Evolutionary conservation across 2,113 vertebrate species (phyloP), one percentile per base, ranked within the genome.

Genomic region (Ochotona curzoniae): DNA sequence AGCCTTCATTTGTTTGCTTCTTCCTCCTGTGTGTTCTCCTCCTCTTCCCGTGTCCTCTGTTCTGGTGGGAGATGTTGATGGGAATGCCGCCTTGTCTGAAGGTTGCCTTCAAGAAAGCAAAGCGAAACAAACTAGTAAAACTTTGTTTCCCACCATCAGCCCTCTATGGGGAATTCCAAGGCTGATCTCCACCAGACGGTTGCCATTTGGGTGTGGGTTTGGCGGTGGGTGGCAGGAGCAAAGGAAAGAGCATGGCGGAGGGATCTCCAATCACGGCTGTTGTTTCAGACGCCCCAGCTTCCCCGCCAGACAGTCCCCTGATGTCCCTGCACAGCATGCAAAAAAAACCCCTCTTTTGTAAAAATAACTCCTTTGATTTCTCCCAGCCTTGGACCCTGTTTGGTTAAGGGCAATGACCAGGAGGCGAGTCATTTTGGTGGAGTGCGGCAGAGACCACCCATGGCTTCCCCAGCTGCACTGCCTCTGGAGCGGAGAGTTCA

Each of bases 281-380:
- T 54, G 54, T 93, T 87, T 89, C 63, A 83, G 89, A 89, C 1
- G 1, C 60, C 17, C 64, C 81, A 54, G 63, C 82, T 66, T 95
- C 76, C 38, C 51, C 84, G 73, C 71, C 87, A 94, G 91, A 26
- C 90, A 69, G 67, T 74, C 76, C 80, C 35, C 51, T 87, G 73
- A 75, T 73, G 83, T 71, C 80, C 63, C 69, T 91, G 89, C 76
- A 94, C 89, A 94, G 94, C 88, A 85, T 32, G 89, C 85, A 94
- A 57, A 91, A 78, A 89, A 92, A 69, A 44, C 38, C 30, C 49
- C 9, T 82, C 79, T 78, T 90, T 84, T 91, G 51, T 93, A 96
- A 95, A 96, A 95, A 94, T 89, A 96, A 73, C 84, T 93, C 66
- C 94, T 95, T 96, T 96, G 93, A 94, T 95, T 92, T 93, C 76